These are phyloP conservation scores for Zosterops pallidus DNA, from an alignment of 2,113 vertebrate genomes.

Conservation along the genomic window DNA sequence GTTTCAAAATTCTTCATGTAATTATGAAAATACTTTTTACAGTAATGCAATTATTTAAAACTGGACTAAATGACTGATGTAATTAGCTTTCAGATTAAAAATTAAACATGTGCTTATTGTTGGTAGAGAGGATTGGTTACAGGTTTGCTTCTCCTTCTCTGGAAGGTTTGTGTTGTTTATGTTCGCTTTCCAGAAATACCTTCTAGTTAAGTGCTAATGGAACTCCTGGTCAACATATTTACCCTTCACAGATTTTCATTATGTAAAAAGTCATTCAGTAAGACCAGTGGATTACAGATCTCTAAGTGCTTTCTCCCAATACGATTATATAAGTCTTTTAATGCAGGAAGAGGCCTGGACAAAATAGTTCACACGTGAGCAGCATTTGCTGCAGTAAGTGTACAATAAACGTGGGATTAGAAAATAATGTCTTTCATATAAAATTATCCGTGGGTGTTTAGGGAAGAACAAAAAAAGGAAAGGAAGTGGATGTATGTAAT, in stretches of 20 bases:
- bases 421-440: background rate
- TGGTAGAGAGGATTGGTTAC: background rate
- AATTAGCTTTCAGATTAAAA: background rate
- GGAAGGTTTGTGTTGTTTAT: background rate
- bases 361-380: conserved; percentile 31
- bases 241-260: conserved; percentile 70
- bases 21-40: background rate
- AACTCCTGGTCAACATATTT: conserved; percentile 44
- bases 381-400: background rate
- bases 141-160: background rate
- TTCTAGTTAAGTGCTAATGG: conserved; percentile 30
- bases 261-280: conserved; percentile 71
- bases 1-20: background rate
- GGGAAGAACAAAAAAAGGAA: background rate
- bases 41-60: background rate
- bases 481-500: background rate
- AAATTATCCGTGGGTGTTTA: background rate
- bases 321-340: conserved; percentile 67
- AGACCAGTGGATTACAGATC: conserved; percentile 63
- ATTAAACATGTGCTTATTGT: background rate
- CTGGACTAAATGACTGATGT: background rate
- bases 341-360: conserved; percentile 43
- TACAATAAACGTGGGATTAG: conserved; percentile 29
- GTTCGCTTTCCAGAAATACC: background rate
- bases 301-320: conserved; percentile 65